Evolutionary conservation across 1,140 invertebrate species (phyloP), one percentile per base, ranked within the genome.

Genomic region (Drosophila obscura): DNA sequence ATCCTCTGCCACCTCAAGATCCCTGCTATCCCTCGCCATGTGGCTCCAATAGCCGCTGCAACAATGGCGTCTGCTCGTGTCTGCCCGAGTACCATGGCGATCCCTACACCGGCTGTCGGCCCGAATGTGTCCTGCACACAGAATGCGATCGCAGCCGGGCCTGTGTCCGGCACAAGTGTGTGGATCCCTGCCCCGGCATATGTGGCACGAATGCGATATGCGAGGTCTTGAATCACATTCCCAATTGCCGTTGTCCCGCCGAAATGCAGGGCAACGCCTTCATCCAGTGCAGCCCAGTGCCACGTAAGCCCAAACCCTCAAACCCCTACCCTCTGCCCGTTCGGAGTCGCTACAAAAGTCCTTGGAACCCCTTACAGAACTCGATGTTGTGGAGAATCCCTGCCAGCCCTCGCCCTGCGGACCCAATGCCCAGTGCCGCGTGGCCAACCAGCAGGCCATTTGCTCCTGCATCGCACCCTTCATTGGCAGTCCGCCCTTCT

Each of bases 51-150:
- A 59, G 90, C 0, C 49, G 58, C 0, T 92, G 91, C 31, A 72
- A 75, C 5, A 77, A 91, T 31, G 90, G 90, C 9, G 68, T 87
- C 22, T 92, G 91, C 55, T 72, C 61, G 5, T 92, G 91, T 13
- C 59, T 90, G n/a, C 90, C 93, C 19, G 94, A 94, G 53, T 96
- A 95, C 80, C 92, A 94, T 48, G 95, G 94, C 16, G 94, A 94
- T 90, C 94, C 95, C 3, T 95, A 95, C 61, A 84, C 91, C 61
- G 94, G 93, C 7, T 97, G 97, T 91, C 92, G 96, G 75, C 96
- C 96, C 6, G 96, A 97, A 92, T 97, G 96, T 91, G 95, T 96
- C 0, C 94, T 96, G 76, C 97, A 96, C 90, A 94, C 96, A 2
- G 96, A 97, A 68, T 97, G 96, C 91, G 92, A 95, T 2, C 93